Base-by-base conservation (phyloP, 2,113 vertebrate genomes). In the Himantopus leucocephalus region DNA sequence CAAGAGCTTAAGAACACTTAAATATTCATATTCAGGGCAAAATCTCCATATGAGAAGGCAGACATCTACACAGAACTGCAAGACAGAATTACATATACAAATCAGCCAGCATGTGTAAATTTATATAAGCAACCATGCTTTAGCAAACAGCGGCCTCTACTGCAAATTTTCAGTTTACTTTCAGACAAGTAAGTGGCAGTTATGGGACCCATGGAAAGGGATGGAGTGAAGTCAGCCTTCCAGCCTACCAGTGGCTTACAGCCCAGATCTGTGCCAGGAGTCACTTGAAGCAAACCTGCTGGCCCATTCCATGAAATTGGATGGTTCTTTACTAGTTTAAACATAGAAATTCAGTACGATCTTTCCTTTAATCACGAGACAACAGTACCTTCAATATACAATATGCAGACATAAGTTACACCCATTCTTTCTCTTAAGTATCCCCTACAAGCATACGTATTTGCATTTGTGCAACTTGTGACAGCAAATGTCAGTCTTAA, bases 301-400 rank as follows among this genome's bases (percentile, higher is more conserved):
- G 4, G 2, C 27, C 45, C 10, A 13, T 14, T 10, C 14, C 24
- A 26, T 2, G 15, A 13, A 62, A n/a, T 0, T 4, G 13, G 8
- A 4, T 2, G 6, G 34, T 13, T 2, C n/a, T 23, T 13, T 0
- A 10, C 16, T 1, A 4, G 14, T 10, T 47, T 5, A 1, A 32
- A 8, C 12, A 2, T 5, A 12, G 41, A 53, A 50, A 24, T 7
- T 7, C 53, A 35, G 35, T 1, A 5, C 0, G 0, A 27, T 29
- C 35, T 74, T 48, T 30, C 19, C 47, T 67, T 45, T 41, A 67
- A 52, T 22, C 13, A 45, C 0, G 2, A 37, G 35, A 12, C 17
- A 67, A 17, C 18, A 45, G 29, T 17, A 45, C 14, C 14, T 35
- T 88, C 47, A 63, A 19, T 18, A 52, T 5, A 23, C 23, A 23